phyloP scores from a whole-genome alignment of 2,888 invertebrate genomes.

The Pelosia muscerda region DNA sequence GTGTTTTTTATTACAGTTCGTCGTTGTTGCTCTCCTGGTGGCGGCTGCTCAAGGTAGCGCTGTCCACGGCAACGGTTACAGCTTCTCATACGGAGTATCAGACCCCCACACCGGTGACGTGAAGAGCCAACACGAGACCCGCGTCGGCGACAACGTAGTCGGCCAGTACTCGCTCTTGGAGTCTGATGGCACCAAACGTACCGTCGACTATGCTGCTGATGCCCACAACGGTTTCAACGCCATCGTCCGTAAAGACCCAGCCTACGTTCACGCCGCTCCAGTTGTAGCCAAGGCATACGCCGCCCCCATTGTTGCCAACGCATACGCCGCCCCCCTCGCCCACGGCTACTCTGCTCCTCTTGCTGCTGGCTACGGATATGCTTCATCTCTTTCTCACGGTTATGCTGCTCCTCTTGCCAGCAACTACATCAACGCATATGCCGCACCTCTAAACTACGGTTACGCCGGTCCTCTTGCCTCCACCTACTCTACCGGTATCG shows the following conservation, averaged over 20 bases:
- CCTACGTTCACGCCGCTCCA: constrained; percentile 60
- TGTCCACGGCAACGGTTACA: constrained; percentile 75
- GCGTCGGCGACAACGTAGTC: constrained; percentile 88
- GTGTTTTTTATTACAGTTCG: constrained; percentile 69
- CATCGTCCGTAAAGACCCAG: constrained; percentile 83
- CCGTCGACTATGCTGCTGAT: constrained; percentile 87
- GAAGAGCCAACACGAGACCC: constrained; percentile 88
- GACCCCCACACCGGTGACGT: constrained; percentile 84
- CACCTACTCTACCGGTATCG: constrained; percentile 56
- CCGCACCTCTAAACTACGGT: constrained; percentile 45
- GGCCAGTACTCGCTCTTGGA: constrained; percentile 84
- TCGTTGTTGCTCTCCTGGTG: constrained; percentile 77
- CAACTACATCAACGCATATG: constrained; percentile 37
- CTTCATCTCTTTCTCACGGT: constrained; percentile 42
- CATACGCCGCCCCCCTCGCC: constrained; percentile 33
- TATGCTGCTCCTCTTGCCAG: constrained; percentile 54
- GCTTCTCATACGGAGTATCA: constrained; percentile 81
- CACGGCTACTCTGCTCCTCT: constrained; percentile 34
- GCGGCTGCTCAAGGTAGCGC: constrained; percentile 78
- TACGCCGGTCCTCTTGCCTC: constrained; percentile 56
- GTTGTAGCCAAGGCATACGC: constrained; percentile 69
- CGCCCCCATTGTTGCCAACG: constrained; percentile 48
- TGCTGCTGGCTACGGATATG: constrained; percentile 23
- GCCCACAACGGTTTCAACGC: constrained; percentile 86
- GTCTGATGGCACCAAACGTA: constrained; percentile 88